Conservation (phyloP, 2,888 invertebrate species). For the Perizoma flavofasciatum region DNA sequence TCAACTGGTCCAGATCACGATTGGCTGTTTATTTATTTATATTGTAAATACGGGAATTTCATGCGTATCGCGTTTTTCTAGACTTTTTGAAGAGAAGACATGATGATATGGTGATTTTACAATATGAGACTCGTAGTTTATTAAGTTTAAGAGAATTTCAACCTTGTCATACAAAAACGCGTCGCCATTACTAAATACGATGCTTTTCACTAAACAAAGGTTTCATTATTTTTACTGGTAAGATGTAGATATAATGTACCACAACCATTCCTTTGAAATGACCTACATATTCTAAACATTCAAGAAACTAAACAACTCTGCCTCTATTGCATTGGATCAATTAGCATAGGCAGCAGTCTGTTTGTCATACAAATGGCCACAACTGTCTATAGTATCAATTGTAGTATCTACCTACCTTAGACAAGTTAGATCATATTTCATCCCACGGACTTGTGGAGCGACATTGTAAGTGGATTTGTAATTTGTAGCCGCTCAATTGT, state of each 20-base stretch:
- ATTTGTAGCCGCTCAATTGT: slow-evolving; percentile 15
- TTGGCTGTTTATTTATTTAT: too few relatives aligned
- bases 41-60: too few relatives aligned
- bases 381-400: neutral
- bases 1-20: too few relatives aligned
- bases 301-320: slow-evolving; percentile 11
- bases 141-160: too few relatives aligned
- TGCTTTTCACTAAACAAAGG: too few relatives aligned
- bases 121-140: too few relatives aligned
- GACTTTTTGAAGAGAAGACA: too few relatives aligned
- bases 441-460: slow-evolving; percentile 9
- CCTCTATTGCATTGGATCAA: slow-evolving; percentile 15
- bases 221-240: neutral
- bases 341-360: slow-evolving; percentile 18
- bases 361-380: slow-evolving; percentile 18
- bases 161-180: too few relatives aligned
- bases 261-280: too few relatives aligned
- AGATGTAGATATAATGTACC: neutral
- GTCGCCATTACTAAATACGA: too few relatives aligned
- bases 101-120: too few relatives aligned
- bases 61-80: too few relatives aligned
- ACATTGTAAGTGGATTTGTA: slow-evolving; percentile 2
- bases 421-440: slow-evolving; percentile 32
- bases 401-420: neutral
- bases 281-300: slow-evolving; percentile 7